Base-by-base conservation (phyloP, 2,113 vertebrate species). In the Silurus meridionalis region DNA sequence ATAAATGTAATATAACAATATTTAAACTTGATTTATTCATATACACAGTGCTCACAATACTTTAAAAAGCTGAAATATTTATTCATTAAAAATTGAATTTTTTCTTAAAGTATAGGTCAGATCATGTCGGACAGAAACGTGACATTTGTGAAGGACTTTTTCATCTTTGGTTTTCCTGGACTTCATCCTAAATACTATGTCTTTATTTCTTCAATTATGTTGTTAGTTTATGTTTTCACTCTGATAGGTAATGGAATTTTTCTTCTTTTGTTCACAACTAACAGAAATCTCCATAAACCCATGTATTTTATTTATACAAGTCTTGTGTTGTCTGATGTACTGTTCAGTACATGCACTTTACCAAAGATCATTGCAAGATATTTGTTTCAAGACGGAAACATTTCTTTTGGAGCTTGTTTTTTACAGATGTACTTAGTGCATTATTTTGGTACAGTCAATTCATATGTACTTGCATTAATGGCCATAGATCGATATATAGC, bases 361-460 rank as follows among this genome's bases (percentile, higher is more conserved):
- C 93, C 93, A 2, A 93, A 92, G 83, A 88, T 93, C 69, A 93
- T 94, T 7, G 75, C 91, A n/a, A 91, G 87, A 78, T 95, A 93
- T 21, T 92, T 91, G 92, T 91, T 91, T 55, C 87, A 80, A 64
- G 57, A 90, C 8, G n/a, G 83, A 91, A 80, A 81, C 89, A 28
- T 95, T 93, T 85, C 28, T 88, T 25, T 83, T 82, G 81, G 14
- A 67, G 87, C 79, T 0, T 95, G 94, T 71, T 94, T 95, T 48
- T 25, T 82, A 6, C 94, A 95, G 85, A 95, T 94, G 93, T 94
- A 92, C 79, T 92, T 94, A 78, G 90, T 94, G 50, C 93, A 94
- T 72, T 93, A 91, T 55, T 84, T 94, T 67, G 92, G 92, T 9
- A 67, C 86, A 4, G 87, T 91, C 0, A 91, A 90, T 15, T 94